Conservation (phyloP, 2,113 vertebrate species). For the Halichoerus grypus region DNA sequence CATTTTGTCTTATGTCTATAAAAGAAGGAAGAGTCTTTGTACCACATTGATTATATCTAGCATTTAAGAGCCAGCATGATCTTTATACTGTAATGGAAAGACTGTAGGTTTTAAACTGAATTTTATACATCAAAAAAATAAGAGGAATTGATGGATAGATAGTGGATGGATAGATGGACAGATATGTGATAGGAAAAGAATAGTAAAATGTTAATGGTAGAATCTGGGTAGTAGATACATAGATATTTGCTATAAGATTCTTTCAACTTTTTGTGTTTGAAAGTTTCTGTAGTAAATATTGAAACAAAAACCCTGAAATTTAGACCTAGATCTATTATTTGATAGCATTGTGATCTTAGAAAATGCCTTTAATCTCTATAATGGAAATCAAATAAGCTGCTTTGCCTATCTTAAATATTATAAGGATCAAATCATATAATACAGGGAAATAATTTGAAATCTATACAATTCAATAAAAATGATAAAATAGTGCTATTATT, state of each 20-base stretch:
- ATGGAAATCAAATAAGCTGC: conserved; percentile 40
- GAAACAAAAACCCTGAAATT: conserved; percentile 27
- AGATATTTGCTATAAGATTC: not conserved
- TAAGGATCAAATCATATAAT: conserved; percentile 41
- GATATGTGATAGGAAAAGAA: not conserved
- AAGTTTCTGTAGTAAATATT: conserved; percentile 60
- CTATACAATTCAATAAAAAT: not conserved
- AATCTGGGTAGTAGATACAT: not conserved
- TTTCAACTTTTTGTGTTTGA: conserved; percentile 41
- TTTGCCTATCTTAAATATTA: conserved; percentile 47
- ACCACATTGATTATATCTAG: not conserved
- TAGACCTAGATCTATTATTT: conserved; percentile 24
- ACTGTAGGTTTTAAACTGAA: not conserved
- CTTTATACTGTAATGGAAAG: conserved; percentile 9
- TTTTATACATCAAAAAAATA: conserved; percentile 47
- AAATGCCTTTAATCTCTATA: conserved; percentile 31
- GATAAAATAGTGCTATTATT: conserved; percentile 11
- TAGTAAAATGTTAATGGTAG: not conserved
- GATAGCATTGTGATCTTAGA: conserved; percentile 4
- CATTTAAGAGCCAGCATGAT: conserved; percentile 1
- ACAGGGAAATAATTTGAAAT: conserved; percentile 42
- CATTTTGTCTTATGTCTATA: not conserved
- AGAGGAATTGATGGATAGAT: not conserved
- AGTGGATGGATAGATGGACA: not conserved
- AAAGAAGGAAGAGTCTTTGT: conserved; percentile 40